Evolutionary conservation across 2,888 invertebrate genomes (phyloP), one percentile per base, ranked within the genome.

Genomic region (Agrilus biguttatus): DNA sequence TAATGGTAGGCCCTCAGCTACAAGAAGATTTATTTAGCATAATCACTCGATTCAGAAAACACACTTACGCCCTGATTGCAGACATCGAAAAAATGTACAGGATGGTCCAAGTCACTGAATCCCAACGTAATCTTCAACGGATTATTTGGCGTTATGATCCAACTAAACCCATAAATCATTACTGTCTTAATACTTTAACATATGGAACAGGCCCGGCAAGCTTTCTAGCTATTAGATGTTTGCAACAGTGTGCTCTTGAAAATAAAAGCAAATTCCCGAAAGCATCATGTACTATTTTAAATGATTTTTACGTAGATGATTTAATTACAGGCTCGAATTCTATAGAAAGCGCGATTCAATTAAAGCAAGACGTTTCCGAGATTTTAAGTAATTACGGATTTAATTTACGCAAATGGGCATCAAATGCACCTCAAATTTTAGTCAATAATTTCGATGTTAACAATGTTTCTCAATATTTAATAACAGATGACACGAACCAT

Each of bases 291-390:
- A n/a, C n/a, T n/a, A 43, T 40, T 10, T 23, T 36, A 19, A n/a
- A 33, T 21, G 42, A 45, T 36, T 45, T 45, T 28, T 43, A 45
- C 40, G 45, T 45, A 2, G 45, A 45, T 32, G 45, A 45, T 36
- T 37, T 43, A 17, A 33, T 45, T 12, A 45, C 45, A 8, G 40
- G 45, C 5, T n/a, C 37, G 10, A 21, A 42, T 36, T 34, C 14
- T 1, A 28, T 43, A 12, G 1, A 37, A 5, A 34, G 40, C 7
- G 28, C 37, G 12, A 17, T 39, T 1, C n/a, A 10, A 1, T 19
- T 39, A 21, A 28, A 35, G 13, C 21, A 37, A 19, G 38, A 45
- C 10, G 19, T 45, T 21, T 37, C 34, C n/a, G 10, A n/a, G 8
- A 33, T 45, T 3, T 33, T 45, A 35, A 36, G 28, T 5, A 23